Base-by-base conservation (phyloP, 2,113 vertebrate species). In the Myotis davidii region DNA sequence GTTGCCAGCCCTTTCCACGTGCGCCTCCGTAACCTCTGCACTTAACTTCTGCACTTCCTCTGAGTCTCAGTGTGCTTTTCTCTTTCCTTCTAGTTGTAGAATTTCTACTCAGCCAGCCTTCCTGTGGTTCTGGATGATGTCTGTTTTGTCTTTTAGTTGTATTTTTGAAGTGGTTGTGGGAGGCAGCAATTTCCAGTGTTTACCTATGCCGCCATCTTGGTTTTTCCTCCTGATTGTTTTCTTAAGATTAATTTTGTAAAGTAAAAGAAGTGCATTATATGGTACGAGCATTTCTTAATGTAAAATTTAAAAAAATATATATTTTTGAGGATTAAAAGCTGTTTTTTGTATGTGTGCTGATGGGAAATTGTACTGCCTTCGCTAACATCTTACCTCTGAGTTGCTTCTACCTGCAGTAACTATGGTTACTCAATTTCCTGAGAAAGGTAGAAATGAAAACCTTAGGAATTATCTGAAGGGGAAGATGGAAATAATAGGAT, bases 241-340 rank as follows among this genome's bases (percentile, higher is more conserved):
- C 42, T 93, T 92, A 93, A 86, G 90, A 85, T 94, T 94, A 77
- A 70, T 72, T 93, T 72, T 95, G 56, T 45, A 89, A 93, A 93
- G 21, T 78, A 48, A 90, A 91, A 92, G 20, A 73, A 84, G 37
- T 87, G 1, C 42, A 27, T 91, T 17, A n/a, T 86, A 16, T 64
- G 20, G 4, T 95, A 45, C 48, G 23, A 93, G 86, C 20, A 34
- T 67, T 56, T 42, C 20, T 72, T 85, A 94, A 39, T 54, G 14
- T 88, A 42, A 39, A 92, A n/a, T 85, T 92, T 81, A 76, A 84
- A 72, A 91, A 37, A 6, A 18, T 5, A 45, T 45, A n/a, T 65
- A 23, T 72, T 76, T 76, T 61, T 77, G 72, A 92, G 65, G n/a
- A 78, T 81, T 27, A 37, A n/a, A 16, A 23, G 1, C 25, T 94